These are phyloP conservation scores for Drosophila melanogaster DNA, from an alignment of 1,140 invertebrate genomes.

Conservation along the genomic window DNA sequence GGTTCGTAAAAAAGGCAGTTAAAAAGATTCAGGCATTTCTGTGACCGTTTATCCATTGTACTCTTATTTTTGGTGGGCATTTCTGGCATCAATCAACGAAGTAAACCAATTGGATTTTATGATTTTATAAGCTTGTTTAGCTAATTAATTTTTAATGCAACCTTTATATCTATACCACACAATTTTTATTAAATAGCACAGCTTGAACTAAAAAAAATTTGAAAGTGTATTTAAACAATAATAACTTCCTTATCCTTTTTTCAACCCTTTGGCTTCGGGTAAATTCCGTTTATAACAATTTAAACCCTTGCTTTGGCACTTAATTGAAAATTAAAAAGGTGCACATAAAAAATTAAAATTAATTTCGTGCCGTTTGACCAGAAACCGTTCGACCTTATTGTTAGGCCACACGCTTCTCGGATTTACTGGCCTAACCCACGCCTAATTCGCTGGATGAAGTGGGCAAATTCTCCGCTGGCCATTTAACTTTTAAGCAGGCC, in stretches of 20 bases:
- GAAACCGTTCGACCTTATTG: conserved; percentile 31
- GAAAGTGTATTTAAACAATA: conserved; percentile 11
- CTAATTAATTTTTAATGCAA: no score
- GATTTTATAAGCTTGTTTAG: not conserved
- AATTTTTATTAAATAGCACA: no score
- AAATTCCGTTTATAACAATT: conserved; percentile 13
- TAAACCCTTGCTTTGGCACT: conserved; percentile 34
- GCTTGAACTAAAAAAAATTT: not conserved
- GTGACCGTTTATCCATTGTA: conserved; percentile 30
- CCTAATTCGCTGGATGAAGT: conserved; percentile 11
- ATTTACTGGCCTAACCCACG: not conserved
- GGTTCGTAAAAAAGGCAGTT: conserved; percentile 60
- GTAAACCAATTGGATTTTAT: not conserved
- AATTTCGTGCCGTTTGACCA: conserved; percentile 67
- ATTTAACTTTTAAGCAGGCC: conserved; percentile 20
- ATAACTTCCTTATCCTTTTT: no score
- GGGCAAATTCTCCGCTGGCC: conserved; percentile 4
- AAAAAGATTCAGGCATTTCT: conserved; percentile 36
- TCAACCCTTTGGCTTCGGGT: not conserved
- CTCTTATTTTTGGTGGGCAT: not conserved
- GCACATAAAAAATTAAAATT: conserved; percentile 77
- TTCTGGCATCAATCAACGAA: not conserved
- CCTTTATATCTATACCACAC: no score
- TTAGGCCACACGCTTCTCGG: not conserved
- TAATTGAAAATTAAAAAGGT: conserved; percentile 83